phyloP scores from a whole-genome alignment of 2,113 vertebrate genomes.

The Pedetes capensis region DNA sequence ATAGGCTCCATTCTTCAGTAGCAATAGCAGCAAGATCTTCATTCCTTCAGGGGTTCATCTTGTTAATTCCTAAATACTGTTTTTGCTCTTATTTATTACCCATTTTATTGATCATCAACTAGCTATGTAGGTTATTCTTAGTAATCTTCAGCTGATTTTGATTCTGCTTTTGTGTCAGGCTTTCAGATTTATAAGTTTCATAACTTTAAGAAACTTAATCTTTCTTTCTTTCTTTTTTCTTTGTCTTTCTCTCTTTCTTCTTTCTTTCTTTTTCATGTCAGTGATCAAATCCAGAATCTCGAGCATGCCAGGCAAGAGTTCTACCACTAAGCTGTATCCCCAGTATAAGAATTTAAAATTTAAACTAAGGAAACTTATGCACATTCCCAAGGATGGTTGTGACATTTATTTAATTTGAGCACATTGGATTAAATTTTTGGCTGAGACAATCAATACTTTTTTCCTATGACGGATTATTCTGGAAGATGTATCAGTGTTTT shows the following conservation, averaged over 20 bases:
- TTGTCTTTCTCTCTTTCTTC: no score
- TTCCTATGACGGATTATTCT: constrained; percentile 4
- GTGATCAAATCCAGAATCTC: no score
- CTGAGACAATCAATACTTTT: not conserved
- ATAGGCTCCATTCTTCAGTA: accelerated
- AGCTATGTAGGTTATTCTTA: constrained; percentile 16
- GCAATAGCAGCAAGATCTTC: not conserved
- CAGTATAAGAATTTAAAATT: no score
- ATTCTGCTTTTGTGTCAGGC: constrained; percentile 39
- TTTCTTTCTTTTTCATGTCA: no score
- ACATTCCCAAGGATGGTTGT: constrained; percentile 29
- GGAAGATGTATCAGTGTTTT: constrained; percentile 46
- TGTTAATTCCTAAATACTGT: not conserved
- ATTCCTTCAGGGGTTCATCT: not conserved
- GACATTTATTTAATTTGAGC: not conserved
- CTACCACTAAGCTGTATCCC: no score
- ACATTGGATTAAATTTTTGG: constrained; percentile 57
- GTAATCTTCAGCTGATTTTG: constrained; percentile 61
- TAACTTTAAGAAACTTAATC: constrained; percentile 67
- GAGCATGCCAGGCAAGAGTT: no score
- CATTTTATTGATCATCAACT: not conserved
- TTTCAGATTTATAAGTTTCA: constrained; percentile 30
- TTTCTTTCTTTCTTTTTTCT: no score
- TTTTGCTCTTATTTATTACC: not conserved
- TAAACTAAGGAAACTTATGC: not conserved